phyloP scores from a whole-genome alignment of 2,797 vertebrate genomes.

The Sciurus vulgaris region DNA sequence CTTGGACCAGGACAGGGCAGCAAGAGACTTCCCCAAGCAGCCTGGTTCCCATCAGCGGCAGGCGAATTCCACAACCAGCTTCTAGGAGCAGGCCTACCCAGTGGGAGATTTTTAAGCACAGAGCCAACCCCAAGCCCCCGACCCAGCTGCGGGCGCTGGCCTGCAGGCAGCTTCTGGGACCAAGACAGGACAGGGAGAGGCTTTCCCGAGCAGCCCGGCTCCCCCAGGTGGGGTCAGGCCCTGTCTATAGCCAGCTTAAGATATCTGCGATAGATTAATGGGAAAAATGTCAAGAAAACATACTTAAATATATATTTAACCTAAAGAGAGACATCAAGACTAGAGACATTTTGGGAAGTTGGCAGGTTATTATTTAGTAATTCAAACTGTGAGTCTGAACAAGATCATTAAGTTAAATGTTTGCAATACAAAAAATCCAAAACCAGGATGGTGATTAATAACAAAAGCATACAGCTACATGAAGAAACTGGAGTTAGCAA shows the following conservation, averaged over 20 bases:
- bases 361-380: neutral
- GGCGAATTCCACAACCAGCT: too few species aligned
- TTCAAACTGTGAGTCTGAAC: neutral
- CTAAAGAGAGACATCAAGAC: neutral
- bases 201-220: too few species aligned
- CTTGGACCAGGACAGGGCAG: too few species aligned
- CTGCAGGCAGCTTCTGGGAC: too few species aligned
- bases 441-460: neutral
- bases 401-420: conserved; percentile 3
- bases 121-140: too few species aligned
- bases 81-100: too few species aligned
- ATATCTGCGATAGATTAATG: neutral
- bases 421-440: conserved; percentile 47
- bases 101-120: too few species aligned
- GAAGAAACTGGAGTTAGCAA: neutral
- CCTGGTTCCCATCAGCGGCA: too few species aligned
- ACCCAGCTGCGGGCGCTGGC: too few species aligned
- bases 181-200: too few species aligned
- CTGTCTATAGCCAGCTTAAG: neutral
- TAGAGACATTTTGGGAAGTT: conserved; percentile 10
- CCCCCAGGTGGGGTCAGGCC: too few species aligned
- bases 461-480: neutral
- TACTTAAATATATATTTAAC: neutral
- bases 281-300: conserved; percentile 38
- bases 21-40: too few species aligned